Conservation (phyloP, 2,888 invertebrate species). For the Dicyrtomina minuta region DNA sequence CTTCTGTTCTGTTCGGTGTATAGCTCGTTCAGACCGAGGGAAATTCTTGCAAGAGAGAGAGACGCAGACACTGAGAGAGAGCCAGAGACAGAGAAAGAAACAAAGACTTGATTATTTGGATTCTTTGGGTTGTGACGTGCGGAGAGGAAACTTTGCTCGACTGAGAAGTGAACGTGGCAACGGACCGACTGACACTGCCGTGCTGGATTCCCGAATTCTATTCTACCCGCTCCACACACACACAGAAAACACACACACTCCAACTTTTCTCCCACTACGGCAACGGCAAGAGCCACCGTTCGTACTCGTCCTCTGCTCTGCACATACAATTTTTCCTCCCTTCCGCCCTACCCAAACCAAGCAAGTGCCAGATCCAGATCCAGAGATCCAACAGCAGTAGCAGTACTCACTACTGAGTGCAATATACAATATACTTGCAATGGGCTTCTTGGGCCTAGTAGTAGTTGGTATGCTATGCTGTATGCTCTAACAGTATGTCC, state of each 20-base stretch:
- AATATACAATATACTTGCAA: constrained; percentile 1
- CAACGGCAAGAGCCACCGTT: no score
- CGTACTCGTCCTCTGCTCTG: background rate
- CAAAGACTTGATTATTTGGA: no score
- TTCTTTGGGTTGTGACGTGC: no score
- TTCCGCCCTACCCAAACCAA: background rate
- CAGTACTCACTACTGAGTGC: no score
- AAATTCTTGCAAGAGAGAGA: background rate
- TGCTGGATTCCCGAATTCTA: constrained; percentile 11
- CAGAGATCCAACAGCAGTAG: background rate
- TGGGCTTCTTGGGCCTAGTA: background rate
- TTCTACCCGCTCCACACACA: constrained; percentile 5
- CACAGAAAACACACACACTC: background rate
- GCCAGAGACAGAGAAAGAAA: background rate
- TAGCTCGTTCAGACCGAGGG: no score
- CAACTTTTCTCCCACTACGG: no score
- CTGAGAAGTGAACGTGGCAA: constrained; percentile 38
- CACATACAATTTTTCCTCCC: background rate
- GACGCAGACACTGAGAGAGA: background rate
- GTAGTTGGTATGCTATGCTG: no score
- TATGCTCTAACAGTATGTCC: no score
- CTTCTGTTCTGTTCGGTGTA: no score
- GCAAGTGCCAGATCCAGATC: background rate
- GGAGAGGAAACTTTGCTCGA: background rate
- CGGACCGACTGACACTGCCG: constrained; percentile 41